Evolutionary conservation across 2,113 vertebrate species (phyloP), one percentile per base, ranked within the genome.

Genomic region (Mohoua ochrocephala): DNA sequence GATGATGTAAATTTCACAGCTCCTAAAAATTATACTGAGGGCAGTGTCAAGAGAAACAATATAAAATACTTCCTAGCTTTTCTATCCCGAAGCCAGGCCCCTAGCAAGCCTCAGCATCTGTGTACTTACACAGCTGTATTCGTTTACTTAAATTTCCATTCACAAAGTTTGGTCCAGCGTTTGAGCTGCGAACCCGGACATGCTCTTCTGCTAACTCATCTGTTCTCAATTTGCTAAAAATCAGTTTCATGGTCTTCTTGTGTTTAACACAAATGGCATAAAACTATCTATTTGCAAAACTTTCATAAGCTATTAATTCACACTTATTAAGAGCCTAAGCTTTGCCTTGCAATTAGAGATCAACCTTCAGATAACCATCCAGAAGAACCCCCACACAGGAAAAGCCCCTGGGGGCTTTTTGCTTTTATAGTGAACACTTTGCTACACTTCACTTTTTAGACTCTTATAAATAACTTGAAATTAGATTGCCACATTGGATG

Each of bases 151-250:
- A 33, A 53, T 84, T 86, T 80, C 63, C 63, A 84, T 93, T 86
- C 75, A 93, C 52, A 73, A 95, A 80, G 31, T 89, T 53, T 61
- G 13, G 31, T 70, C 53, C 75, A 77, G 53, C 80, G 41, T 59
- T 68, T 67, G 76, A 96, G 77, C 57, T 60, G 39, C 35, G 76
- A 85, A 63, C 33, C 11, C 35, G 21, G 57, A 49, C 28, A 26
- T 19, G 27, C 30, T 84, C 42, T 76, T 89, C 44, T 84, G 57
- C 49, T 84, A 69, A 73, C 31, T 54, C 6, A 2, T 59, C 79
- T 93, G 90, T 59, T 94, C 79, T 84, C 69, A 53, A 89, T 92
- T 90, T 70, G 23, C 52, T 86, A 63, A 84, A 89, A 83, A 89
- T 56, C 30, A n/a, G 1, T 70, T 54, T 91, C 54, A 49, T 23